Evolutionary conservation across 2,797 vertebrate species (phyloP).

Genomic region (Tragopan temminckii): DNA sequence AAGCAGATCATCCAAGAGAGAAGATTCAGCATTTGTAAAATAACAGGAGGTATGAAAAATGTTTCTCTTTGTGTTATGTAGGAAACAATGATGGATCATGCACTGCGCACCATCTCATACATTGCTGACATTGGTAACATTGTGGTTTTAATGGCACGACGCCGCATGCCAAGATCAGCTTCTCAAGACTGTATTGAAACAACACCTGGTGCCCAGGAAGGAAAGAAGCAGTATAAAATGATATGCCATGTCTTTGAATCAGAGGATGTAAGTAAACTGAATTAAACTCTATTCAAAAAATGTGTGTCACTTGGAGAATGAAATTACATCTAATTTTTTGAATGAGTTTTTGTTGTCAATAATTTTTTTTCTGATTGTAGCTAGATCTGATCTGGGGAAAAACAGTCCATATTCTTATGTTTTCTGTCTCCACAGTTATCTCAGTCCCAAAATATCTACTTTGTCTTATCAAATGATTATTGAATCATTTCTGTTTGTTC

Average conservation of each 20-base stretch:
- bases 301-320: rapidly evolving
- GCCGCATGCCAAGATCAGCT: conserved; percentile 94
- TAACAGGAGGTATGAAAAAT: neutral
- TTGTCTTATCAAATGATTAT: neutral
- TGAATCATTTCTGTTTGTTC: neutral
- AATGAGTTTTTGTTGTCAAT: neutral
- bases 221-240: conserved; percentile 99
- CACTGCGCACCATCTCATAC: conserved; percentile 96
- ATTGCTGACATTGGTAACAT: conserved; percentile 99
- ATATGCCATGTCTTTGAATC: conserved; percentile 99
- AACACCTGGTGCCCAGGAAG: conserved; percentile 94
- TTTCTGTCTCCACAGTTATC: neutral
- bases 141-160: conserved; percentile 96
- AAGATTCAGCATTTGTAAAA: neutral
- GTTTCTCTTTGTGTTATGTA: conserved; percentile 53
- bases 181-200: conserved; percentile 99
- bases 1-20: neutral
- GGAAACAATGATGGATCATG: conserved; percentile 99
- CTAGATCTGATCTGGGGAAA: neutral
- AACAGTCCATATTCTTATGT: neutral
- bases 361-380: neutral
- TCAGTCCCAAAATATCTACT: neutral
- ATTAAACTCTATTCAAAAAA: neutral
- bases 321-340: neutral
- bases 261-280: conserved; percentile 92